phyloP scores from a whole-genome alignment of 2,113 vertebrate species.

The Psilopogon haemacephalus region DNA sequence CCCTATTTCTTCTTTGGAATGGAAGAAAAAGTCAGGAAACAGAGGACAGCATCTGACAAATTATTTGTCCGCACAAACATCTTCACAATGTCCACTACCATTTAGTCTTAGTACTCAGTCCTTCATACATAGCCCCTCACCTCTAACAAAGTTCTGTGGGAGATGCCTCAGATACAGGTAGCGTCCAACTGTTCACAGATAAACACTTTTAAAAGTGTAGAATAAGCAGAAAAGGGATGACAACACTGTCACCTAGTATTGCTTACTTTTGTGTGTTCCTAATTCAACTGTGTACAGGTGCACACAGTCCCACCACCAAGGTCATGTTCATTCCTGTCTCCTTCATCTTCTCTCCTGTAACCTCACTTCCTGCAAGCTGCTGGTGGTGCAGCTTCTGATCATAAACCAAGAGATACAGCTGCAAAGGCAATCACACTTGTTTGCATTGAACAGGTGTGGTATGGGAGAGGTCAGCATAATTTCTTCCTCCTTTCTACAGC shows the following conservation, averaged over 20 bases:
- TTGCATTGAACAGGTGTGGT: slow-evolving; percentile 12
- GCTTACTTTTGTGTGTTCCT: neutral
- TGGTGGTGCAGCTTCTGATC: neutral
- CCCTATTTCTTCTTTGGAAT: neutral
- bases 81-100: neutral
- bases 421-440: neutral
- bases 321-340: neutral
- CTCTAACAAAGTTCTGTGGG: neutral
- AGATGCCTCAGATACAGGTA: neutral
- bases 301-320: neutral
- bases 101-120: neutral
- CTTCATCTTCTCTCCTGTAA: neutral
- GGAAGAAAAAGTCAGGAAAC: neutral
- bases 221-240: neutral
- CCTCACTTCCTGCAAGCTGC: neutral
- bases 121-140: accelerated
- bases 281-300: neutral
- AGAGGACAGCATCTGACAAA: neutral
- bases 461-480: neutral
- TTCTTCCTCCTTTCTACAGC: neutral
- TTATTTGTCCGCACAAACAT: neutral
- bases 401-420: neutral
- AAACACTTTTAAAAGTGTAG: neutral
- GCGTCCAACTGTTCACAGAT: neutral
- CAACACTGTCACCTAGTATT: neutral